Conservation (phyloP, 2,797 vertebrate genomes). For the Decapterus maruadsi region DNA sequence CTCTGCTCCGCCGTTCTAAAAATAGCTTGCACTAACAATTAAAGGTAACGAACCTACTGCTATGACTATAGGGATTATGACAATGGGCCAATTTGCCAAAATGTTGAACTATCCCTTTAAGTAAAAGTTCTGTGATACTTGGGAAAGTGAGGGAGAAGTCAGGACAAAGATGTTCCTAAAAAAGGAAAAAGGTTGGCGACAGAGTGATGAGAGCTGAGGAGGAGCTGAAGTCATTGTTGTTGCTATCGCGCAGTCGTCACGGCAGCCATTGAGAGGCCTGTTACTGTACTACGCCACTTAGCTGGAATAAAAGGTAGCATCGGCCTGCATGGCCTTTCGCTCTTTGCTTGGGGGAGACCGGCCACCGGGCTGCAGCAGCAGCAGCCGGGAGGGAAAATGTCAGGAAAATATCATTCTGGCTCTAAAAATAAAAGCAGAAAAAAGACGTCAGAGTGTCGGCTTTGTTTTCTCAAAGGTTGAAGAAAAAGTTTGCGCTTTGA, state of each 20-base stretch:
- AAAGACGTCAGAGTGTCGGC: conserved; percentile 16
- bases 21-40: no score
- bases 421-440: conserved; percentile 45
- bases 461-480: conserved; percentile 27
- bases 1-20: no score
- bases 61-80: no score
- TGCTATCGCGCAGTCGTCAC: conserved; percentile 12
- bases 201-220: conserved; percentile 3
- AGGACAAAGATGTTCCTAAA: background rate
- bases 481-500: conserved; percentile 34
- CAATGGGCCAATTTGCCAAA: no score
- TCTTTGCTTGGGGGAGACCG: conserved; percentile 26
- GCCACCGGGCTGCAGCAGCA: conserved; percentile 20
- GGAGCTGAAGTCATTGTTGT: conserved; percentile 23
- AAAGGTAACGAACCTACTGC: no score
- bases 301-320: conserved; percentile 25
- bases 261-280: background rate
- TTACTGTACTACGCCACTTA: background rate
- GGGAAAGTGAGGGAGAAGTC: background rate
- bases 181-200: conserved; percentile 2
- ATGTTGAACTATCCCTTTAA: no score
- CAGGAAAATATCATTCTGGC: conserved; percentile 54
- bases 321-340: conserved; percentile 26
- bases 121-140: background rate
- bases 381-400: conserved; percentile 49